Base-by-base conservation (phyloP, 2,888 invertebrate genomes). In the Scaeva pyrastri region DNA sequence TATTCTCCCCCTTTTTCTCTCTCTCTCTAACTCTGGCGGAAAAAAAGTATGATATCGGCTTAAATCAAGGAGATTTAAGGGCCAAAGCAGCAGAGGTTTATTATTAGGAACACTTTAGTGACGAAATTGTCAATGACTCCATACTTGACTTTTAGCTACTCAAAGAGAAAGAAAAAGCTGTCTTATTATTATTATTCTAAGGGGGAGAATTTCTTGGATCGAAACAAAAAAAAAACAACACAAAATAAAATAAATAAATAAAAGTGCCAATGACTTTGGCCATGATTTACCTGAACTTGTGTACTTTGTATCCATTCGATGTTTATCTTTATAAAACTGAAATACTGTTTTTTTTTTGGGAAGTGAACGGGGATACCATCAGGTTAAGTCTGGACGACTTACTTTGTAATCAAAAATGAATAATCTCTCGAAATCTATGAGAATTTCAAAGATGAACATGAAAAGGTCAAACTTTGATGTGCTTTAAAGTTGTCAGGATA, bases 81-180 rank as follows among this genome's bases (percentile, higher is more conserved):
- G 56, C 21, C 62, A 50, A 6, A 76, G 71, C 26, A 52, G 48
- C 31, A 75, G 60, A 73, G 62, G 41, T 52, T 77, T 66, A 72
- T 77, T 66, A 72, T 77, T 76, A 56, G 72, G 72, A 21, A 77
- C 82, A 77, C 58, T 71, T 64, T 60, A 72, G 58, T 77, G 66
- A 77, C 66, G 50, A 72, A 58, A 58, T 66, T 77, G 76, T 77
- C 77, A 77, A 68, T 72, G 50, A 58, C n/a, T 43, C 8, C n/a
- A 43, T 26, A 66, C 71, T 72, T 82, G 77, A 77, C 77, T 66
- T 50, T 43, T n/a, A 62, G 56, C 64, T 62, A 16, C 23, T 64
- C 71, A 50, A 41, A 16, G 41, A 21, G 50, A 73, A 21, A 19
- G 21, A 23, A 50, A 58, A 72, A 48, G 48, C 45, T n/a, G 41